These are phyloP conservation scores for Cercopithecus mitis DNA, from an alignment of 2,797 vertebrate genomes.

Conservation along the genomic window DNA sequence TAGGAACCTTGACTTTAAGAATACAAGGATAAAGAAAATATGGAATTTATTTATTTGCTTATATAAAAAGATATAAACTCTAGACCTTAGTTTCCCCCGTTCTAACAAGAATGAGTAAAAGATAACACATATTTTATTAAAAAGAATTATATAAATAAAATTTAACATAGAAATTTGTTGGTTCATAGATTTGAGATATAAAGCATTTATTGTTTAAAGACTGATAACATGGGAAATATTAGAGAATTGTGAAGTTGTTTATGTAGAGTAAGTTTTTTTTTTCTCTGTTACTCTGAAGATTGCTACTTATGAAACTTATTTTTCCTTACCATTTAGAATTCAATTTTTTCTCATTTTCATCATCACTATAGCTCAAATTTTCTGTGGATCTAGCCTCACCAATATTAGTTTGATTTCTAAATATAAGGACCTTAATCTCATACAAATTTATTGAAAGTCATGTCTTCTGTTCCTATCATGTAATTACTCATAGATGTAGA, in stretches of 20 bases:
- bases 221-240: background rate
- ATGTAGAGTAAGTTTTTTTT: background rate
- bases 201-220: conserved; percentile 12
- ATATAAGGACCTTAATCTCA: background rate
- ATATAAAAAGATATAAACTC: background rate
- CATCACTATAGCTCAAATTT: background rate
- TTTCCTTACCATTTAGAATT: background rate
- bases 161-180: background rate
- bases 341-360: background rate
- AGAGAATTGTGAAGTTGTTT: background rate
- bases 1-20: background rate
- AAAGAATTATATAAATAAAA: background rate
- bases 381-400: background rate
- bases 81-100: background rate
- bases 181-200: background rate
- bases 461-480: background rate
- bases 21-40: background rate
- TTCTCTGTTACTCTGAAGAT: background rate
- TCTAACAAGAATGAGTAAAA: background rate
- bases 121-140: background rate
- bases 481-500: background rate
- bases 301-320: background rate
- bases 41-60: background rate
- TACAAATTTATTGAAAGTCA: background rate
- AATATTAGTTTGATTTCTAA: conserved; percentile 6